A percentile compares a stretch with the other conserved stretches of the same genome.
phyloP scores from a whole-genome alignment of 1,140 invertebrate species.

The Prorops nasuta region DNA sequence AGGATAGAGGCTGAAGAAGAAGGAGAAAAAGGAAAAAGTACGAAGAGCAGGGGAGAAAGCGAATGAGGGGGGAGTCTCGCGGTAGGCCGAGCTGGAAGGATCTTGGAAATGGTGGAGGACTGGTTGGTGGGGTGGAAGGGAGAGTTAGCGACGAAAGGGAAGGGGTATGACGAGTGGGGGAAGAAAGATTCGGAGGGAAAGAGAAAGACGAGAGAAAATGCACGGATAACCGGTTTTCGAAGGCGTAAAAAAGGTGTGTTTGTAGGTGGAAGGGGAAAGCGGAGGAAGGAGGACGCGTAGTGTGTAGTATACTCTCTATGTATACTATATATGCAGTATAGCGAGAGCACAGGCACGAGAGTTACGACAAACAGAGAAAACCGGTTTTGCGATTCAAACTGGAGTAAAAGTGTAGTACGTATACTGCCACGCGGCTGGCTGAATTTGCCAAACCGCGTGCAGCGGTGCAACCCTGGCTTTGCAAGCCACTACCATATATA shows the following conservation, averaged over 20 bases:
- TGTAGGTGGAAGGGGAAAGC: slow-evolving; percentile 11
- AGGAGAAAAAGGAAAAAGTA: neutral
- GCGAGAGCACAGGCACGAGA: slow-evolving; percentile 10
- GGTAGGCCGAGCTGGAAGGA: neutral
- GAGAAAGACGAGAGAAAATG: slow-evolving; percentile 11
- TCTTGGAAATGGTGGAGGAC: too few species aligned
- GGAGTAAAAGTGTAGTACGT: slow-evolving; percentile 46
- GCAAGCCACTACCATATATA: too few species aligned
- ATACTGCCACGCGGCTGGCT: slow-evolving; percentile 3
- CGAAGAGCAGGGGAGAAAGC: neutral
- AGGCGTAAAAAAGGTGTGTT: slow-evolving; percentile 19
- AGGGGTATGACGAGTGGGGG: neutral
- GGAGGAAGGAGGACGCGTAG: slow-evolving; percentile 16
- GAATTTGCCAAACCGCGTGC: slow-evolving; percentile 23
- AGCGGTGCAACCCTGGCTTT: neutral
- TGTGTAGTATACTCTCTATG: too few species aligned
- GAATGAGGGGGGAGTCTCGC: neutral
- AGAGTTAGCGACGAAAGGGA: neutral
- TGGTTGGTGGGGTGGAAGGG: slow-evolving; percentile 11
- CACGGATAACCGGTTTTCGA: slow-evolving; percentile 30
- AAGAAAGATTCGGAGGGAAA: neutral
- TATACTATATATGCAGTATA: too few species aligned
- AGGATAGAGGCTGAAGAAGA: too few species aligned
- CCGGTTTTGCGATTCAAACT: slow-evolving; percentile 43
- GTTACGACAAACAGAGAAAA: slow-evolving; percentile 36